phyloP scores from a whole-genome alignment of 2,888 invertebrate genomes.

The Coelopa pilipes region DNA sequence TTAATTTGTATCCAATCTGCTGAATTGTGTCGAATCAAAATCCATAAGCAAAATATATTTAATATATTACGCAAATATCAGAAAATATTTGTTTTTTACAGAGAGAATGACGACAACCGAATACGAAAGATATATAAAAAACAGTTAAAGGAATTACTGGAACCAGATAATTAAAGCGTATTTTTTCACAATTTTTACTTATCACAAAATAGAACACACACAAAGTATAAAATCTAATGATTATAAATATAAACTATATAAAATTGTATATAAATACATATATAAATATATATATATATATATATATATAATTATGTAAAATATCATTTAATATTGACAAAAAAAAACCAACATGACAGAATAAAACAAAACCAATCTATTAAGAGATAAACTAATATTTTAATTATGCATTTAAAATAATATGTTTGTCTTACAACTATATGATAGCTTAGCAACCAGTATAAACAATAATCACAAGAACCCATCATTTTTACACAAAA shows the following conservation, averaged over 20 bases:
- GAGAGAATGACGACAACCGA: constrained; percentile 27
- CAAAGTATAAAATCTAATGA: constrained; percentile 51
- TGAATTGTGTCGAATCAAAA: constrained; percentile 33
- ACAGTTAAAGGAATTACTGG: constrained; percentile 15
- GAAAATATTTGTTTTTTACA: constrained; percentile 38
- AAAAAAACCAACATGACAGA: constrained; percentile 30
- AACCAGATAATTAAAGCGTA: constrained; percentile 43
- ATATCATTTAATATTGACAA: constrained; percentile 33
- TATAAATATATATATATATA: constrained; percentile 28
- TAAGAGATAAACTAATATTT: constrained; percentile 39
- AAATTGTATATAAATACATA: constrained; percentile 39
- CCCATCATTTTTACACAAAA: constrained; percentile 26
- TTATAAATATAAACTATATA: constrained; percentile 41
- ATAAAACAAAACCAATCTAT: constrained; percentile 42
- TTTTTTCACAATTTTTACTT: constrained; percentile 50
- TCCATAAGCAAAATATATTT: constrained; percentile 31
- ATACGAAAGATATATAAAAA: constrained; percentile 14
- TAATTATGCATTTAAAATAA: constrained; percentile 39
- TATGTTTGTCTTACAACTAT: constrained; percentile 28
- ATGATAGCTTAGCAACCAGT: constrained; percentile 32
- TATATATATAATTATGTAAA: constrained; percentile 35
- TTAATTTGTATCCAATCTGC: constrained; percentile 24
- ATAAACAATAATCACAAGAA: constrained; percentile 26
- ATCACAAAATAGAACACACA: constrained; percentile 35
- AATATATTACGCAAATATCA: constrained; percentile 26